A percentile compares a stretch with the other conserved stretches of the same genome.
Evolutionary conservation across 2,888 invertebrate species (phyloP).

Genomic region (Drosophila peninsularis): DNA sequence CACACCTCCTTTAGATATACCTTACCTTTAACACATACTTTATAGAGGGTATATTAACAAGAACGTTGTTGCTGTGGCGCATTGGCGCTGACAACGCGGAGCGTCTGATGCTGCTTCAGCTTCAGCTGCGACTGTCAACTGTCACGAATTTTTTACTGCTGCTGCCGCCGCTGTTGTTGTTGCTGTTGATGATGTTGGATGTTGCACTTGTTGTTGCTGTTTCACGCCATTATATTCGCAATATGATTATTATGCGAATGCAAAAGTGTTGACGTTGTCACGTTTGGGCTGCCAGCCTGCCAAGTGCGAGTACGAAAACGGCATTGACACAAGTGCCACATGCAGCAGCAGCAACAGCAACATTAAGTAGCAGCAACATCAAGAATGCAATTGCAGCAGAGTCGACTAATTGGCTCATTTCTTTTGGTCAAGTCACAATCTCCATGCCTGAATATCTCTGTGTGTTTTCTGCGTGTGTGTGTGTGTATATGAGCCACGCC

Average conservation of each 20-base stretch:
- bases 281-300: constrained; percentile 67
- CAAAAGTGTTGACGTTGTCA: constrained; percentile 80
- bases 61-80: constrained; percentile 35
- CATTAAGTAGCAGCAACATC: constrained; percentile 19
- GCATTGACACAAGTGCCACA: constrained; percentile 57
- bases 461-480: background rate
- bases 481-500: background rate
- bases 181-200: constrained; percentile 39
- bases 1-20: background rate
- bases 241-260: constrained; percentile 77
- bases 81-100: constrained; percentile 55
- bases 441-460: background rate
- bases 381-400: constrained; percentile 39
- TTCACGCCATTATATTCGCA: constrained; percentile 75
- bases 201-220: constrained; percentile 55
- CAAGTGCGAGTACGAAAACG: constrained; percentile 59
- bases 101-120: constrained; percentile 27
- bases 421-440: constrained; percentile 27
- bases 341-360: constrained; percentile 28
- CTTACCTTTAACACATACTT: background rate
- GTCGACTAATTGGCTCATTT: constrained; percentile 58
- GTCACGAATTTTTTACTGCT: constrained; percentile 55
- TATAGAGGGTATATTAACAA: constrained; percentile 30
- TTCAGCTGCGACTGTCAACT: constrained; percentile 75
- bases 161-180: constrained; percentile 12